Evolutionary conservation across 2,888 invertebrate genomes (phyloP), one percentile per base, ranked within the genome.

Genomic region (Xestia rhomboidea): DNA sequence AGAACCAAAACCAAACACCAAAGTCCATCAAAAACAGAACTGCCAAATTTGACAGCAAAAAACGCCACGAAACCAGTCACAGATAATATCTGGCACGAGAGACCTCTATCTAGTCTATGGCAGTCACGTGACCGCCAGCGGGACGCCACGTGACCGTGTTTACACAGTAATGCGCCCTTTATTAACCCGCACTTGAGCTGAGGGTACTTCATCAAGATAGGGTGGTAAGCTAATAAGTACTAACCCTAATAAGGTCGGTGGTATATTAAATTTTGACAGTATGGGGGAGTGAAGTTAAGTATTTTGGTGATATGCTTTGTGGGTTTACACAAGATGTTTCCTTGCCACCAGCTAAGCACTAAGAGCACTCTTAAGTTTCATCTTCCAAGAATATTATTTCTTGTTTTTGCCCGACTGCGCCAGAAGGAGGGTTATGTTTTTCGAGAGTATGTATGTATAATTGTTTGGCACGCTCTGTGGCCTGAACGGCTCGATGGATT

Each of bases 51-150:
- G 91, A 91, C 90, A 90, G 92, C 85, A 91, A 92, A 91, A 92
- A 92, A 89, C 90, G 92, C 92, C 92, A 92, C 91, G 89, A 90
- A 85, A 74, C 73, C 85, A 80, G 83, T 86, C 93, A 92, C 90
- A 94, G 95, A 94, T 93, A 94, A 96, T 95, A 95, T 95, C 91
- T 93, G 94, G 94, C 92, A 91, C 91, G 91, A 94, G 90, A 93
- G 95, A 95, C 95, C 90, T 90, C 91, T 94, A 94, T 95, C 94
- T 90, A 88, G 89, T 91, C 91, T 91, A 89, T 90, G 91, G 91
- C 78, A 41, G 92, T 88, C 95, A 95, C 95, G 95, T 94, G 95
- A 91, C 93, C 84, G 91, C 92, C 93, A 87, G 77, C 90, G 91
- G 93, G 92, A 81, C 85, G 94, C 87, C 96, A 93, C 96, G 96